A percentile compares a stretch with the other conserved stretches of the same genome.
phyloP scores from a whole-genome alignment of 2,113 vertebrate genomes.

The Passer montanus region DNA sequence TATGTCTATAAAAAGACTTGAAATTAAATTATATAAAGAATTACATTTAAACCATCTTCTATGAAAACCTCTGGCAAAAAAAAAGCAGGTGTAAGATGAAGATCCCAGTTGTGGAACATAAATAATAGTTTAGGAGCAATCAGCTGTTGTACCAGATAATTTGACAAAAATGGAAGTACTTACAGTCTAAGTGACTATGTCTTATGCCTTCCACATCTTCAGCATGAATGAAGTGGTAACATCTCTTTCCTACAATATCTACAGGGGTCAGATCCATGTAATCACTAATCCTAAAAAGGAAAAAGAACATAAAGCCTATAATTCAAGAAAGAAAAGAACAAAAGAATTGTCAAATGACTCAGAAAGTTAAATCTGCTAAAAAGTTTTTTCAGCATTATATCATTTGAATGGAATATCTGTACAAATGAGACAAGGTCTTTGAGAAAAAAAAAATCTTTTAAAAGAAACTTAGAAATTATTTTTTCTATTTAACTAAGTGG shows the following conservation, averaged over 20 bases:
- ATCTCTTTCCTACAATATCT: constrained; percentile 96
- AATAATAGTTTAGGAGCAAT: constrained; percentile 11
- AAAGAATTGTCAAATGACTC: not conserved
- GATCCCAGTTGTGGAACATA: not conserved
- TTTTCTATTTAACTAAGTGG: constrained; percentile 50
- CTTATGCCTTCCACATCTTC: constrained; percentile 98
- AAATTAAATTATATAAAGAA: not conserved
- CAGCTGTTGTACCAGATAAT: not conserved
- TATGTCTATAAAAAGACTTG: not conserved
- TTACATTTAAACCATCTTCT: not conserved
- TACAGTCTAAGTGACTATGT: constrained; percentile 95
- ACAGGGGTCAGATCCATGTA: constrained; percentile 98
- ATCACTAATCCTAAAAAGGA: constrained; percentile 89
- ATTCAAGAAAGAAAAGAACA: constrained; percentile 42
- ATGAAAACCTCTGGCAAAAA: not conserved
- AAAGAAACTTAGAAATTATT: constrained; percentile 39
- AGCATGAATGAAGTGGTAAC: constrained; percentile 98
- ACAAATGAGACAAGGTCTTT: not conserved
- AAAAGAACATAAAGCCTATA: constrained; percentile 44
- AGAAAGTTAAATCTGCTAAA: not conserved
- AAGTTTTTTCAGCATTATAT: not conserved
- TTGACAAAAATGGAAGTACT: constrained; percentile 74
- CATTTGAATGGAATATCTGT: not conserved
- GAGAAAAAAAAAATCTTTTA: not conserved
- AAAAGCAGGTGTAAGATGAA: not conserved